Evolutionary conservation across 2,888 invertebrate species (phyloP).

Genomic region (Dinocampus coccinellae): DNA sequence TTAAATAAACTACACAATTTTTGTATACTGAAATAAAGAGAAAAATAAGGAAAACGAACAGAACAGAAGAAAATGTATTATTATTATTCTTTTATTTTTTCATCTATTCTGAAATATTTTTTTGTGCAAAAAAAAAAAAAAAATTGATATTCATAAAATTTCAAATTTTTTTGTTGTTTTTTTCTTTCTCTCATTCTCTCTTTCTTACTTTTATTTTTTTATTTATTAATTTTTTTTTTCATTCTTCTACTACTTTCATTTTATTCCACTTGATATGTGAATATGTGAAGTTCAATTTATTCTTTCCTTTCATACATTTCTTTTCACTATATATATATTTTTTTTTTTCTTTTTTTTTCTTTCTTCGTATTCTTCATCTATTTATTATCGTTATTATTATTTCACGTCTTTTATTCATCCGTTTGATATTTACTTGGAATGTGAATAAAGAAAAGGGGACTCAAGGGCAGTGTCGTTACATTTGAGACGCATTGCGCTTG

Average conservation of each 20-base stretch:
- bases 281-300: background rate
- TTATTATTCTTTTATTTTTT: too few relatives aligned
- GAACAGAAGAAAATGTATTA: too few relatives aligned
- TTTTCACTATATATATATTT: too few relatives aligned
- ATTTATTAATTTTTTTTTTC: too few relatives aligned
- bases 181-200: too few relatives aligned
- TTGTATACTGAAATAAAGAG: too few relatives aligned
- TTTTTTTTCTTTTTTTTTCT: background rate
- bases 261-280: background rate
- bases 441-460: background rate
- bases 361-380: background rate
- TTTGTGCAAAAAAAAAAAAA: background rate
- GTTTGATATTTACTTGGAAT: background rate
- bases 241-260: background rate
- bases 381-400: background rate
- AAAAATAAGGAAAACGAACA: too few relatives aligned
- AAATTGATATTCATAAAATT: background rate
- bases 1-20: too few relatives aligned
- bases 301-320: too few relatives aligned
- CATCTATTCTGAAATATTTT: too few relatives aligned
- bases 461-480: constrained; percentile 11
- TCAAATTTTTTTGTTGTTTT: too few relatives aligned
- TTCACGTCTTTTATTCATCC: background rate
- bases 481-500: constrained; percentile 27
- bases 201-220: too few relatives aligned